These are phyloP conservation scores for Cyanoramphus novaezelandiae DNA, from an alignment of 2,113 vertebrate genomes.

Conservation along the genomic window DNA sequence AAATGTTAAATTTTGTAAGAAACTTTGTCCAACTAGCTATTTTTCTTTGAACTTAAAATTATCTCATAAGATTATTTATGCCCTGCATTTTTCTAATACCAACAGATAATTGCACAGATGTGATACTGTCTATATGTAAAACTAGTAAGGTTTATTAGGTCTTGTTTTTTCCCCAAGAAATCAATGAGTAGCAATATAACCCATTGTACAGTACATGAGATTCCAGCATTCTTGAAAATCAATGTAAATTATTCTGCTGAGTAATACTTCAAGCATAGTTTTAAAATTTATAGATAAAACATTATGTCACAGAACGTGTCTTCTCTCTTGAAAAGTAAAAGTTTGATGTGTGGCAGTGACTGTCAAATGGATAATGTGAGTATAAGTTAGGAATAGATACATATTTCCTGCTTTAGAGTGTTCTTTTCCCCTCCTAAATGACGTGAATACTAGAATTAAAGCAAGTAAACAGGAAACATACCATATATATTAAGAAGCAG, in stretches of 20 bases:
- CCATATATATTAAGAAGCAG: not conserved
- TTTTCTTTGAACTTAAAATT: not conserved
- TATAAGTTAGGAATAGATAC: not conserved
- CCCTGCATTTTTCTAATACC: not conserved
- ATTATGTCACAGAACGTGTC: not conserved
- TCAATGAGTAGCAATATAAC: not conserved
- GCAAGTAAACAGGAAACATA: not conserved
- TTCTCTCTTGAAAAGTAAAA: not conserved
- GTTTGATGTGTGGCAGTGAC: not conserved
- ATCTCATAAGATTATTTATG: not conserved
- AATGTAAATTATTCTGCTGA: not conserved
- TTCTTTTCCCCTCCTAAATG: not conserved
- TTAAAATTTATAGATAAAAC: not conserved
- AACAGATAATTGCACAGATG: not conserved
- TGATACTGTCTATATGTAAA: not conserved
- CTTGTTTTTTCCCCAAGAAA: not conserved
- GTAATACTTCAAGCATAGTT: not conserved
- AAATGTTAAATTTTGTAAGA: not conserved
- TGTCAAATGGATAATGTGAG: not conserved
- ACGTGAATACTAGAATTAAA: not conserved
- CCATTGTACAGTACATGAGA: not conserved
- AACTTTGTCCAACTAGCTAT: not conserved
- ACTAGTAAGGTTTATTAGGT: not conserved
- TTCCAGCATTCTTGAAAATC: not conserved
- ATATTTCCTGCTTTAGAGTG: not conserved